Base-by-base conservation (phyloP, 2,888 invertebrate genomes). In the Trachelus iudaicus region DNA sequence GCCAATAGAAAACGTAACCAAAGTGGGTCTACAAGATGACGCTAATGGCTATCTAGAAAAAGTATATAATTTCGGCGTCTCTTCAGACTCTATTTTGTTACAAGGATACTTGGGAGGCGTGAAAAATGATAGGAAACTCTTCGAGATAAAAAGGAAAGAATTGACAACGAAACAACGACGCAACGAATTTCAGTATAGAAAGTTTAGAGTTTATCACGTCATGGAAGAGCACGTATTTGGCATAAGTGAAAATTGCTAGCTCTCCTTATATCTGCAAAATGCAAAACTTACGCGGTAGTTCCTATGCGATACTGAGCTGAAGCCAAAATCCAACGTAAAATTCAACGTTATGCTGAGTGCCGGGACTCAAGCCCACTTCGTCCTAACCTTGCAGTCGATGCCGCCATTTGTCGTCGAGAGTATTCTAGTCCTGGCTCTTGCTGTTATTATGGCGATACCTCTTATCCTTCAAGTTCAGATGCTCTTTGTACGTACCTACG, bases 371-470 rank as follows among this genome's bases (percentile, higher is more conserved):
- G 84, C 84, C 69, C 85, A 85, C 77, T 82, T 86, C 69, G 84
- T 87, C 76, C 78, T 89, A 88, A 90, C 88, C 87, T 83, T 88
- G 73, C 87, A 87, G 79, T 86, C 86, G 82, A 81, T 88, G 56
- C 86, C 91, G 11, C 88, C 88, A 35, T 87, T 88, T 79, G 77
- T 89, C 73, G 79, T 87, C 73, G 90, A 91, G 78, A 88, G 84
- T 76, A 81, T 86, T 40, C 83, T 89, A 78, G 89, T 87, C 56
- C 75, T 91, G 76, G 81, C 84, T 23, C 79, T 90, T 75, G 87
- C 86, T 9, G 75, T 90, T 34, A 75, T 90, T 23, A 82, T 91
- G 75, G 88, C 89, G 4, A 78, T 88, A 15, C 90, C 90, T 12
- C 79, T 90, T 69, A 84, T 90, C 81, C 81, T 81, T 9, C 87